A percentile compares a stretch with the other conserved stretches of the same genome.
These are phyloP conservation scores for Drosophila stalkeri DNA, from an alignment of 2,888 invertebrate species.

Conservation along the genomic window DNA sequence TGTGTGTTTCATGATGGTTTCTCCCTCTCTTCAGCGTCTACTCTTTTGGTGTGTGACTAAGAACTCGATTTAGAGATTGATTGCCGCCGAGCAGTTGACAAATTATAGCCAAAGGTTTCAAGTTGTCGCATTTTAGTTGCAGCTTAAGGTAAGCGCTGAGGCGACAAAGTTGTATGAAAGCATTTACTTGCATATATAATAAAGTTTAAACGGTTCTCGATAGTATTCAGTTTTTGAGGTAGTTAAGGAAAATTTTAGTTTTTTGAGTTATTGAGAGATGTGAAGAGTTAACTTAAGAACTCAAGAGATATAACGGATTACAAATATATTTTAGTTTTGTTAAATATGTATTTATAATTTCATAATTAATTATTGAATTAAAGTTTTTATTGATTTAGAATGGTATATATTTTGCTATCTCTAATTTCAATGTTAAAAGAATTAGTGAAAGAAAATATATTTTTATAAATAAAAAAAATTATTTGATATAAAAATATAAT, in stretches of 20 bases:
- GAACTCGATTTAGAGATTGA: conserved; percentile 51
- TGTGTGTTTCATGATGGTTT: conserved; percentile 27
- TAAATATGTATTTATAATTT: neutral
- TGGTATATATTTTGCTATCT: neutral
- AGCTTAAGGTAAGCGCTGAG: neutral
- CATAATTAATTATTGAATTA: neutral
- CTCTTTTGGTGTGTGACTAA: neutral
- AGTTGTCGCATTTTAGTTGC: neutral
- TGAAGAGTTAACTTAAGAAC: neutral
- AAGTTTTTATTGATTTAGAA: neutral
- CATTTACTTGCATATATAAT: neutral
- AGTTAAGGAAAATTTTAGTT: no score
- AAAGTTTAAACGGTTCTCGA: neutral
- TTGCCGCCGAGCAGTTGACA: conserved; percentile 32
- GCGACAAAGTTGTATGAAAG: neutral
- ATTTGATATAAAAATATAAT: no score
- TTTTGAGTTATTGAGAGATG: no score
- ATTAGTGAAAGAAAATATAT: no score
- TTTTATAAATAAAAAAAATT: no score
- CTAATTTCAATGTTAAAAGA: no score
- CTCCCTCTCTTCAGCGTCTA: no score
- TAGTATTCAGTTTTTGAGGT: neutral
- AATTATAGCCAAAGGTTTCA: conserved; percentile 14
- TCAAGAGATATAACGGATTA: neutral
- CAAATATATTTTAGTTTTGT: neutral